A percentile compares a stretch with the other conserved stretches of the same genome.
Conservation (phyloP, 2,888 invertebrate species). For the Crossocerus cetratus region DNA sequence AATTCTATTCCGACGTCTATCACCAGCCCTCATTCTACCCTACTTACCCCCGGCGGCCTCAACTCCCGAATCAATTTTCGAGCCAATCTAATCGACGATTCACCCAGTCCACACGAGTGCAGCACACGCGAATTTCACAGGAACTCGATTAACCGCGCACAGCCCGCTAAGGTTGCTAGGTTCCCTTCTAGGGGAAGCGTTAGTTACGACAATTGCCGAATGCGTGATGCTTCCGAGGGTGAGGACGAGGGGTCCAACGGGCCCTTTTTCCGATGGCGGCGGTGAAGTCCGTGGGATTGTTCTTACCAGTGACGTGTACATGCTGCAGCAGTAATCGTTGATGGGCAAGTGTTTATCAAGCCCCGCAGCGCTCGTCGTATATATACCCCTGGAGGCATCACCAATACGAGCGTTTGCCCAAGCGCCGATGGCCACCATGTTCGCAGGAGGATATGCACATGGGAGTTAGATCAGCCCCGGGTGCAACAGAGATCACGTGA, state of each 20-base stretch:
- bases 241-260: background rate
- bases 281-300: conserved; percentile 31
- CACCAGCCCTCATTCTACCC: conserved; percentile 26
- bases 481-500: conserved; percentile 15
- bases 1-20: too few species aligned
- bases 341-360: conserved; percentile 71
- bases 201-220: conserved; percentile 1
- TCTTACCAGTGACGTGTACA: conserved; percentile 71
- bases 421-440: conserved; percentile 55
- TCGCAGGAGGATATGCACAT: conserved; percentile 51
- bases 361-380: conserved; percentile 66
- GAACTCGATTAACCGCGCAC: conserved; percentile 10
- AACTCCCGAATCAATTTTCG: conserved; percentile 7
- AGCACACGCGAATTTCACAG: conserved; percentile 32
- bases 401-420: conserved; percentile 55
- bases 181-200: conserved; percentile 2
- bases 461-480: conserved; percentile 30
- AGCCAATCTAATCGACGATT: conserved; percentile 2
- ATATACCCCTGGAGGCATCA: conserved; percentile 71
- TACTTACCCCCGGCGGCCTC: conserved; percentile 41
- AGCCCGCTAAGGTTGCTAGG: background rate
- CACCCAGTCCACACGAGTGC: background rate
- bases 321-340: conserved; percentile 70
- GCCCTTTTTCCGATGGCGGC: conserved; percentile 4
- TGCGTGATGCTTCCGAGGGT: conserved; percentile 11